Base-by-base conservation (phyloP, 2,113 vertebrate genomes). In the Noturus placidus region DNA sequence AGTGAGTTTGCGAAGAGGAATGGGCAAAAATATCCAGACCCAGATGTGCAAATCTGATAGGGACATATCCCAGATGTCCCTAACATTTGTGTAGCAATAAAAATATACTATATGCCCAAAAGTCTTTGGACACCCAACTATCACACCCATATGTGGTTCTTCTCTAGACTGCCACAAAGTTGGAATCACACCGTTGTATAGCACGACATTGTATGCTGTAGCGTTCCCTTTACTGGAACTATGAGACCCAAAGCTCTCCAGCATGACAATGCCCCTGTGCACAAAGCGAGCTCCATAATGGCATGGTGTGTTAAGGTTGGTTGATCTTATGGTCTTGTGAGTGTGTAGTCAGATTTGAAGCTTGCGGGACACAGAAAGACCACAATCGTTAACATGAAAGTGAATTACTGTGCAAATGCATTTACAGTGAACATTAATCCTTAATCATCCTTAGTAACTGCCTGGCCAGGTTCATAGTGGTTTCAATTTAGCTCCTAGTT, bases 41-140 rank as follows among this genome's bases (percentile, higher is more conserved):
- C 78, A 57, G 52, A 57, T 80, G n/a, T 80, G 78, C 54, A 80
- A 20, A 57, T 17, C 78, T 80, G 78, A 80, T 57, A 19, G 50
- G 27, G 6, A 27, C 5, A 1, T 15, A 33, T 56, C 50, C 15
- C n/a, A 33, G n/a, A 79, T 0, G 4, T 74, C 13, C 9, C 9
- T 20, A 20, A 46, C 20, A 72, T 20, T 70, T 35, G 67, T 67
- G 11, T 67, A 72, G 0, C 19, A 27, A 25, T 27, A 14, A 46
- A 22, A 25, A 69, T 19, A 17, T 13, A 15, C n/a, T 5, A 76
- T 46, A 25, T 27, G 22, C 4, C 38, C 20, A 46, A 46, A 42
- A 22, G 20, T 76, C 25, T 76, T 38, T 11, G 38, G 72, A 76
- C 38, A 76, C 72, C 20, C 0, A 22, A 46, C 1, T 1, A 14